Conservation (phyloP, 2,113 vertebrate genomes). For the Passer domesticus region DNA sequence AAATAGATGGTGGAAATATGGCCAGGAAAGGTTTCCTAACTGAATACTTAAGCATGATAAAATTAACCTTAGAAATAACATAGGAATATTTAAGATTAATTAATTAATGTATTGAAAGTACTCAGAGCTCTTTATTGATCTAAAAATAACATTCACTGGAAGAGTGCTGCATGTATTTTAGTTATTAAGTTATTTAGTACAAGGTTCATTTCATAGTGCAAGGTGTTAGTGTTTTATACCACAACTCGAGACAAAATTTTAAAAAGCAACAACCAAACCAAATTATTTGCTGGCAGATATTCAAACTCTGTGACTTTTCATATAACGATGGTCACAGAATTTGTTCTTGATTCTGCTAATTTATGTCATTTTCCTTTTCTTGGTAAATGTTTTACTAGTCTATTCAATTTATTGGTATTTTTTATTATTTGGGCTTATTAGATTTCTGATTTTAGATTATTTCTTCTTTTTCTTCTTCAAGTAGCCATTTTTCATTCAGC, state of each 20-base stretch:
- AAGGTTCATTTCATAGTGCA: neutral
- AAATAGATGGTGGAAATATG: neutral
- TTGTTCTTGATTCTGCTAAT: neutral
- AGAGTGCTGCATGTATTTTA: neutral
- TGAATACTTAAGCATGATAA: neutral
- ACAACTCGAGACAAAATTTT: neutral
- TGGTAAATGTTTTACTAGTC: neutral
- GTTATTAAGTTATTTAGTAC: neutral
- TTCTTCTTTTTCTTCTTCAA: neutral
- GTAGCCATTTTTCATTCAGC: neutral
- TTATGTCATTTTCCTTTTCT: neutral
- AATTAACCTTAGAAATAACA: neutral
- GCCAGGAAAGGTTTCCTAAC: neutral
- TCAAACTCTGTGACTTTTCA: neutral
- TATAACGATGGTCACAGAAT: fast-evolving
- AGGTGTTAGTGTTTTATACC: neutral
- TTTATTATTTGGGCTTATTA: neutral
- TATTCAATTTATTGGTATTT: neutral
- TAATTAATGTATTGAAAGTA: neutral
- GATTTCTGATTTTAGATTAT: neutral
- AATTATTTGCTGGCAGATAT: neutral
- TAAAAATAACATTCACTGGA: neutral
- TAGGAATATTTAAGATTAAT: neutral
- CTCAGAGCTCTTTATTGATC: neutral
- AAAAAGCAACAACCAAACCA: neutral